These are phyloP conservation scores for Platyrinchus mystaceus DNA, from an alignment of 2,797 vertebrate genomes.

Conservation along the genomic window DNA sequence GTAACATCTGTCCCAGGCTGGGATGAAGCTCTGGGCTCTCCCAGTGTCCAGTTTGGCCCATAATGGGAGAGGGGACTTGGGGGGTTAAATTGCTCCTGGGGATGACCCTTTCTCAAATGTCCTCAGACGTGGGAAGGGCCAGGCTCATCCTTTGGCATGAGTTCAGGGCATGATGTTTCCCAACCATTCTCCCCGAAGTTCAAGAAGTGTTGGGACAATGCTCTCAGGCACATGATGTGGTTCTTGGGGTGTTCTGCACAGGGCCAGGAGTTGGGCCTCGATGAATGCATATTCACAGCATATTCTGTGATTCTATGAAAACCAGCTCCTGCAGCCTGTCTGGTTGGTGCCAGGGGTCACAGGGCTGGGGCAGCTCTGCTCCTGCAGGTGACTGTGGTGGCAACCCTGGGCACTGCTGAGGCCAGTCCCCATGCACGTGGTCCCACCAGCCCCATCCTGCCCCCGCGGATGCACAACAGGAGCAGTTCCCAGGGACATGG, in stretches of 20 bases:
- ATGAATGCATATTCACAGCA: no score
- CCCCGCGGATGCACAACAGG: background rate
- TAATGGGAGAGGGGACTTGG: background rate
- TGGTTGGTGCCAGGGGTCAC: accelerated
- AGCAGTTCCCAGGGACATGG: accelerated
- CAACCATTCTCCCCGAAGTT: background rate
- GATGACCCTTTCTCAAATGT: background rate
- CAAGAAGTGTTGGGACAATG: background rate
- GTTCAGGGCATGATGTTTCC: background rate
- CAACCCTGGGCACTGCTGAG: accelerated
- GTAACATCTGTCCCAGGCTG: background rate
- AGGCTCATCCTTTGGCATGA: background rate
- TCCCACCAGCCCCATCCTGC: background rate
- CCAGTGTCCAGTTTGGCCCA: accelerated
- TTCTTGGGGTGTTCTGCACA: background rate
- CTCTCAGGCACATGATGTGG: background rate
- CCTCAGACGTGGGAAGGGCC: background rate
- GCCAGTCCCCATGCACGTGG: accelerated
- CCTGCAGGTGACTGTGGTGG: background rate
- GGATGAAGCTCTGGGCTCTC: background rate
- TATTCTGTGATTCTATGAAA: background rate
- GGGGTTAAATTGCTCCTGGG: background rate
- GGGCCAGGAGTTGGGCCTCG: background rate
- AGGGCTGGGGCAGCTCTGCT: background rate
- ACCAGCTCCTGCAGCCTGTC: background rate